Base-by-base conservation (phyloP, 2,113 vertebrate species). In the Nothoprocta pentlandii region DNA sequence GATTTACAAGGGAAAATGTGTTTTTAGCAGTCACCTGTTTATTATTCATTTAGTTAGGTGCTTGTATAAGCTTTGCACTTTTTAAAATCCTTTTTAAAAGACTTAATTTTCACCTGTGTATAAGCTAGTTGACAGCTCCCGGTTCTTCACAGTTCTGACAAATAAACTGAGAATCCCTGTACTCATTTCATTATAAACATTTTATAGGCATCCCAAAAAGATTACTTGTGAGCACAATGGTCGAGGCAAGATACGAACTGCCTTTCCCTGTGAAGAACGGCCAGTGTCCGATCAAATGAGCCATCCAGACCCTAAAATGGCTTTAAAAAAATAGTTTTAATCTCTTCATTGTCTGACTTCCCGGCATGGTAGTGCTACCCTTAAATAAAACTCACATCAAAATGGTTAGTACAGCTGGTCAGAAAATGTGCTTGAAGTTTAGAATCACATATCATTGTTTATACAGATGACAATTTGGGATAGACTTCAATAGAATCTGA, bases 371-470 rank as follows among this genome's bases (percentile, higher is more conserved):
- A 94, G 79, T 91, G 71, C 56, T 90, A 76, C 87, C 93, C 92
- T 97, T 97, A 96, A 98, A 95, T 92, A 96, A 96, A 97, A 97
- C 92, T 93, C 97, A 89, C 91, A 96, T 96, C 95, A 97, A 97
- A 97, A 94, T 95, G 97, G 98, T 99, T 99, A 98, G 98, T 98
- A 98, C 98, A 99, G 98, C 98, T 99, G 99, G 97, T 94, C 95
- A 92, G 89, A 97, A 98, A 98, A 98, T 98, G 98, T 97, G 97
- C 97, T 98, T 98, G 98, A 97, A 98, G 98, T 98, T 99, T 98
- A 98, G 98, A 98, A 98, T 97, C 97, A 98, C 98, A 98, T 95
- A 98, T 97, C 98, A 97, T 98, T 99, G 98, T 99, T 99, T 99
- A 97, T 94, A 98, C 99, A 99, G 99, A 99, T 99, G 99, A 98